These are phyloP conservation scores for Pseudomyrmex concolor DNA, from an alignment of 1,140 invertebrate genomes.

Conservation along the genomic window DNA sequence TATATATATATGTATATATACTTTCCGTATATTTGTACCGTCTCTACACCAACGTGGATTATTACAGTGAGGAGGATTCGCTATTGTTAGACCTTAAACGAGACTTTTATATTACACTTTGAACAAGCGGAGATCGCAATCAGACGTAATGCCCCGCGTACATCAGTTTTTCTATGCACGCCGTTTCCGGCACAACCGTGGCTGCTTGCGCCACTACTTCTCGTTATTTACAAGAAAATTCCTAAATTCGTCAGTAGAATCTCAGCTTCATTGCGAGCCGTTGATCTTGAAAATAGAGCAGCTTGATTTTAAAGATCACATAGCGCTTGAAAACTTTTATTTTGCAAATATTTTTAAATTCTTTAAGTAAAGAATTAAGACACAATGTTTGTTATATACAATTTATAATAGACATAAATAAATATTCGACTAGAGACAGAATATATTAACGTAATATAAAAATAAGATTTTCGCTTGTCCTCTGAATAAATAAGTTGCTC, in stretches of 20 bases:
- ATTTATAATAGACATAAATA: conserved; percentile 6
- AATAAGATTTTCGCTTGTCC: not conserved
- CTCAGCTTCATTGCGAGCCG: not conserved
- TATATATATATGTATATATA: conserved; percentile 34
- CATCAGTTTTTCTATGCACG: conserved; percentile 45
- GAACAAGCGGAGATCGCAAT: conserved; percentile 77
- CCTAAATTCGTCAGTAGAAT: conserved; percentile 34
- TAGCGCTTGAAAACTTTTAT: not conserved
- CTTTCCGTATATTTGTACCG: conserved; percentile 31
- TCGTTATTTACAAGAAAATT: conserved; percentile 69
- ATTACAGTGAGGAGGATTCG: conserved; percentile 54
- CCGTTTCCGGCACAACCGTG: not conserved
- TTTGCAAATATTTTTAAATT: not conserved
- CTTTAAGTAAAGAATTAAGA: too few species aligned
- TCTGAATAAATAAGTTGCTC: not conserved
- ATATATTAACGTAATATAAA: too few species aligned
- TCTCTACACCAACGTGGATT: conserved; percentile 54
- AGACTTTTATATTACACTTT: conserved; percentile 81
- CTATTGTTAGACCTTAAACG: conserved; percentile 60
- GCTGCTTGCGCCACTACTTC: conserved; percentile 6
- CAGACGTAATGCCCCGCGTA: conserved; percentile 74
- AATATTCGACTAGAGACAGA: not conserved
- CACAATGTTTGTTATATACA: not conserved
- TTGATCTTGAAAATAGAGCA: conserved; percentile 9
- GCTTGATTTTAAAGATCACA: not conserved